Conservation (phyloP, 2,113 vertebrate species). For the Pelecanoides urinatrix region DNA sequence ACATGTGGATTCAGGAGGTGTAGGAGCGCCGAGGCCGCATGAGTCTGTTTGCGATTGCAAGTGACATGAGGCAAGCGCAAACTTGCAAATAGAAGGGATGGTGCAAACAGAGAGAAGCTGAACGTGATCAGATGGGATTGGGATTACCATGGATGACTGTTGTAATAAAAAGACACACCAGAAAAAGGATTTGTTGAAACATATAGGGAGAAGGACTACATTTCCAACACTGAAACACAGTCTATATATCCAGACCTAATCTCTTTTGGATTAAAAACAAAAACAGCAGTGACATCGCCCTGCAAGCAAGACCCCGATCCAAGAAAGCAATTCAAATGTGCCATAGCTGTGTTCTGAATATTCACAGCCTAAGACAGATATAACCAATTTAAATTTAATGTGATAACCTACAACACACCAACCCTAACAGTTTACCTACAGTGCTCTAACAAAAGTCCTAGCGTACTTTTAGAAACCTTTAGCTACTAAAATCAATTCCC, state of each 20-base stretch:
- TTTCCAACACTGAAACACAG: not conserved
- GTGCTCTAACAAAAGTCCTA: not conserved
- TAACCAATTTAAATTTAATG: not conserved
- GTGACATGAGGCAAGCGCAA: not conserved
- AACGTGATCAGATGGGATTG: not conserved
- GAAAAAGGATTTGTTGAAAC: not conserved
- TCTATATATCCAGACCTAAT: not conserved
- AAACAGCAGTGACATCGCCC: fast-evolving
- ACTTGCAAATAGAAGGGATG: not conserved
- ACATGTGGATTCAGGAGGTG: fast-evolving
- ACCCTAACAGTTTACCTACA: not conserved
- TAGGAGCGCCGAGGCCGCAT: fast-evolving
- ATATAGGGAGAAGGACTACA: not conserved
- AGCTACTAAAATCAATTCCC: not conserved
- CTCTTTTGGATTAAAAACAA: not conserved
- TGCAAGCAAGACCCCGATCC: not conserved
- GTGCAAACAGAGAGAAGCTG: not conserved
- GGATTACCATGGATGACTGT: not conserved
- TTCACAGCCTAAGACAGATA: not conserved
- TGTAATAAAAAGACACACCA: not conserved
- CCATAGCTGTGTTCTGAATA: not conserved
- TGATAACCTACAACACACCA: not conserved
- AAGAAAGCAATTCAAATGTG: not conserved
- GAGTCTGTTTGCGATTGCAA: not conserved
- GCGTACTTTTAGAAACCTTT: not conserved